These are phyloP conservation scores for Probosciger aterrimus DNA, from an alignment of 2,113 vertebrate genomes.

Conservation along the genomic window DNA sequence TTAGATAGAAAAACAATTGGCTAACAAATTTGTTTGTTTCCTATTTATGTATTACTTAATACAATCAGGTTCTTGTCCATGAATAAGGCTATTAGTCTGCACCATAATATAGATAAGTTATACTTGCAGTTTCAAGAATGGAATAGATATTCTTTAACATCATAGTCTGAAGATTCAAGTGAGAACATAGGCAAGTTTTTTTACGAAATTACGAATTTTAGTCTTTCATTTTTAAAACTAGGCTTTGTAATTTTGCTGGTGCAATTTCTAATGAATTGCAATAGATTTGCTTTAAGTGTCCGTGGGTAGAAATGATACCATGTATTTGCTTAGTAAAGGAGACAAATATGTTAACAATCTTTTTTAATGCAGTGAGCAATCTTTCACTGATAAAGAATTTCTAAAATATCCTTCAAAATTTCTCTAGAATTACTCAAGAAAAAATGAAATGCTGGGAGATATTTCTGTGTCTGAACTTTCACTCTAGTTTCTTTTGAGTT, in stretches of 20 bases:
- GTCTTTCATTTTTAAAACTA: neutral
- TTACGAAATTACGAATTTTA: neutral
- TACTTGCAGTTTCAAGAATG: neutral
- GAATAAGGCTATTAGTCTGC: neutral
- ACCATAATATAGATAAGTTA: neutral
- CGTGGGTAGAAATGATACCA: accelerated
- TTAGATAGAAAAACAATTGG: neutral
- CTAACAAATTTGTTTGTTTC: neutral
- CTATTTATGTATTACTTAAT: neutral
- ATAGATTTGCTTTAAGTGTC: neutral
- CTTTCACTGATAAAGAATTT: neutral
- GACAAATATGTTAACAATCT: neutral
- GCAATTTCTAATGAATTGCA: neutral
- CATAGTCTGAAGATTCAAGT: neutral
- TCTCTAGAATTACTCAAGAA: neutral
- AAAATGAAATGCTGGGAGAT: neutral
- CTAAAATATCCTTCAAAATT: neutral
- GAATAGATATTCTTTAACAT: neutral
- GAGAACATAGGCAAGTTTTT: neutral
- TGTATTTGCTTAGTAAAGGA: neutral
- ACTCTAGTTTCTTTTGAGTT: neutral
- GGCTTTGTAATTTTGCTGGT: neutral
- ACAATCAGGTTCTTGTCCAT: neutral
- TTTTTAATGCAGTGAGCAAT: neutral
- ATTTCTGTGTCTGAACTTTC: neutral